Base-by-base conservation (phyloP, 2,797 vertebrate species). In the Thripadectes ignobilis region DNA sequence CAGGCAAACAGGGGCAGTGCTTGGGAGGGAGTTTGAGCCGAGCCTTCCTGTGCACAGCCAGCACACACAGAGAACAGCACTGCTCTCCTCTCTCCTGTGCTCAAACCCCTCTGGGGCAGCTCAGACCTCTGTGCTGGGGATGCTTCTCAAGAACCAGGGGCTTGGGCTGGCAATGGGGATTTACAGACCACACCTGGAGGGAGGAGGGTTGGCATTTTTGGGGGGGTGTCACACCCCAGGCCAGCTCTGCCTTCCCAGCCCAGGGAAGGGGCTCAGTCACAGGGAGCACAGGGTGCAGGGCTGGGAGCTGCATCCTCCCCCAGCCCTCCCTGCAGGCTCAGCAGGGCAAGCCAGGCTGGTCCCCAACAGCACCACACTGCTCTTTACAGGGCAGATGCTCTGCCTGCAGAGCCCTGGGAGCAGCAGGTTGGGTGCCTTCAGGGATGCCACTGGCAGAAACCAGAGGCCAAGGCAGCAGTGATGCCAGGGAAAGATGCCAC, bases 331-430 rank as follows among this genome's bases (percentile, higher is more conserved):
- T 16, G 27, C 32, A 24, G 80, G 16, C 4, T 23, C 12, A 12
- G 51, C 73, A 29, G 38, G 46, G 11, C 29, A 14, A 4, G 9
- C 27, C 12, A 2, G 61, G 32, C 63, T 49, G 65, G 17, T 59
- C 68, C 27, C 87, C 74, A 41, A 0, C 65, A 23, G 0, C 68
- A 13, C 8, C 3, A 19, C 1, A 4, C 2, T 27, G 1, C 7
- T 54, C 32, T 68, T 63, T 10, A 2, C 2, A 8, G 30, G 61
- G 32, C 20, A 36, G 10, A 49, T 15, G 45, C 39, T 45, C 49
- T 12, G 26, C 80, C 57, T 26, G 9, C 3, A 0, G 36, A 9
- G n/a, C 61, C 46, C 66, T 32, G 54, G 75, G 46, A 49, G 6
- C 24, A 65, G 51, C 4, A 3, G 55, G 19, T 45, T 39, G 6